Evolutionary conservation across 2,888 invertebrate genomes (phyloP), one percentile per base, ranked within the genome.

Genomic region (Rotaria sp.): DNA sequence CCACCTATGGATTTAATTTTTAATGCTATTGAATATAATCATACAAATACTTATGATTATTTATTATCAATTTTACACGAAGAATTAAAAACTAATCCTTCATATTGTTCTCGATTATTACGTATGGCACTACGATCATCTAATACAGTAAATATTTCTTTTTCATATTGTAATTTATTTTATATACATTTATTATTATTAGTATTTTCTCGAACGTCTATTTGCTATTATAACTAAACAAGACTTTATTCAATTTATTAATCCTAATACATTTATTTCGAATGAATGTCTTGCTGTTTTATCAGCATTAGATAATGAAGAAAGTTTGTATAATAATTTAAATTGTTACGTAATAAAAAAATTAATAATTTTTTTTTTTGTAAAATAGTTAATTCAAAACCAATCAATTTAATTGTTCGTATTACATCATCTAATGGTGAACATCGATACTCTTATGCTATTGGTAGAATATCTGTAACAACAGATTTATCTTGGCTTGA

Each of bases 401-500:
- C 80, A 45, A 45, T 45, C 2, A n/a, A 80, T 45, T 0, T 80
- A 26, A 15, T n/a, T 11, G 80, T 80, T 80, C n/a, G 45, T 80
- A 45, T 80, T 5, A 1, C 21, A n/a, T 80, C 80, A 26, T 45
- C 45, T 13, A 80, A 45, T 80, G 26, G n/a, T 45, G 80, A 80
- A 80, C 80, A n/a, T 45, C 45, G 26, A 80, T 80, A 45, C 8
- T 80, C 45, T 15, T 80, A 80, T n/a, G 45, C 26, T 7, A 80
- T 80, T n/a, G 80, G 80, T 45, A 45, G 10, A 45, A 45, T 80
- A 26, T 45, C 41, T 10, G 15, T 80, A 41, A 80, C 80, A 41
- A 13, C 24, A 26, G 80, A 80, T 11, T 13, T 80, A n/a, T n/a
- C 80, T 26, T 80, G 80, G 80, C 80, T 80, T 80, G 80, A 80